Base-by-base conservation (phyloP, 2,113 vertebrate species). In the Dromaius novaehollandiae region DNA sequence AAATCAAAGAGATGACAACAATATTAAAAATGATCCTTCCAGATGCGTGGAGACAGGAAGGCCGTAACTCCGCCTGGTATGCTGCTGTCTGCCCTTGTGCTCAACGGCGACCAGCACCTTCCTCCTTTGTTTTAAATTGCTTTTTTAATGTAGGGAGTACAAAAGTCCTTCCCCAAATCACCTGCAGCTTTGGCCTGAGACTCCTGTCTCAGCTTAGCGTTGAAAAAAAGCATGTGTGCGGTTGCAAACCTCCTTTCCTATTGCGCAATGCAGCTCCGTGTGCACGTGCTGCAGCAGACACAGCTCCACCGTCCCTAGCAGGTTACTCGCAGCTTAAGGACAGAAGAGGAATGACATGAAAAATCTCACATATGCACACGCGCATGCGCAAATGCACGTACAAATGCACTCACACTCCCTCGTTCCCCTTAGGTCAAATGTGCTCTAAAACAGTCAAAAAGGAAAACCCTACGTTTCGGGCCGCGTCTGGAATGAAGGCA, bases 1-100 rank as follows among this genome's bases (percentile, higher is more conserved):
- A 64, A 87, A 86, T 50, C 28, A 66, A 58, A 78, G 77, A 38
- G 24, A 32, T 11, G 36, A 32, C 38, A 32, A 38, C 9, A n/a
- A 9, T 42, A 58, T 53, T 14, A 3, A 21, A 42, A 61, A 78
- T 10, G 4, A 26, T 93, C 25, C 70, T 88, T 22, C 69, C 56
- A 88, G 9, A 68, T 6, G 18, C 25, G 21, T 11, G 15, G 58
- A 55, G 60, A 48, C 30, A 68, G 66, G 63, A 44, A 24, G 48
- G 42, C 32, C 40, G 44, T 48, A 69, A 9, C 55, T 46, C 44
- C 8, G 1, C 0, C 0, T 0, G 1, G 28, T 19, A 34, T 86
- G 38, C 20, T 71, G 65, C 82, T 60, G 51, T 44, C 77, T 70
- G 55, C 3, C 32, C 53, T n/a, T n/a, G 15, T 38, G n/a, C 28